These are phyloP conservation scores for Anniella stebbinsi DNA, from an alignment of 2,797 vertebrate species.

Conservation along the genomic window DNA sequence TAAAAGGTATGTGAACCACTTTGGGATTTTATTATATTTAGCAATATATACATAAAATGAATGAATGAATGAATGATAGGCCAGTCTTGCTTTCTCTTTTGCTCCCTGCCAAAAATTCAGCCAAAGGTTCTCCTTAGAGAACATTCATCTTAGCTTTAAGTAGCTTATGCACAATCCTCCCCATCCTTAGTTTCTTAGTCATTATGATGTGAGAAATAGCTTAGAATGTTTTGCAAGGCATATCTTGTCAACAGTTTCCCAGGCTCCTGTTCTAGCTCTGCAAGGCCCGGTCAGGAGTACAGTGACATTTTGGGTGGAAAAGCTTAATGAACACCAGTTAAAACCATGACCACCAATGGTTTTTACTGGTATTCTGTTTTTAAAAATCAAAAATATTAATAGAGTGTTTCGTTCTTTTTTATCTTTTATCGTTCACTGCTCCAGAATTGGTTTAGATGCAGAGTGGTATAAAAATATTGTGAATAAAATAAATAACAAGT, in stretches of 20 bases:
- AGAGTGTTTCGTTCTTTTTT: too few species aligned
- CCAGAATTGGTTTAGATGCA: too few species aligned
- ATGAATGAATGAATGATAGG: too few species aligned
- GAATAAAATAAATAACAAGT: too few species aligned
- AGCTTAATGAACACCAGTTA: too few species aligned
- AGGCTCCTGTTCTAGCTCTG: background rate
- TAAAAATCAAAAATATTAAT: too few species aligned
- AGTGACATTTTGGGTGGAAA: background rate
- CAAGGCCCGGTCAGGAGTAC: background rate
- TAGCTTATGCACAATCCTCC: background rate
- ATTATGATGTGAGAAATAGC: background rate
- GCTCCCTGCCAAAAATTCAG: background rate
- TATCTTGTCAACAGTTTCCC: background rate
- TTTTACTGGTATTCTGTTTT: too few species aligned
- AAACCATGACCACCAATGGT: too few species aligned
- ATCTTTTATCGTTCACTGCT: too few species aligned
- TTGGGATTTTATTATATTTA: too few species aligned
- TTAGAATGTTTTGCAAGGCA: background rate
- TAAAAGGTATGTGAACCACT: background rate
- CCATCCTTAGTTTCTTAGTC: background rate
- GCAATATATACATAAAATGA: too few species aligned
- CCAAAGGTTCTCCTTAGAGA: background rate
- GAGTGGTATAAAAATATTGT: too few species aligned
- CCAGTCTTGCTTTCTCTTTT: background rate
- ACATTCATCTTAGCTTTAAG: background rate